Evolutionary conservation across 2,888 invertebrate genomes (phyloP).

Genomic region (Theodoxus fluviatilis): DNA sequence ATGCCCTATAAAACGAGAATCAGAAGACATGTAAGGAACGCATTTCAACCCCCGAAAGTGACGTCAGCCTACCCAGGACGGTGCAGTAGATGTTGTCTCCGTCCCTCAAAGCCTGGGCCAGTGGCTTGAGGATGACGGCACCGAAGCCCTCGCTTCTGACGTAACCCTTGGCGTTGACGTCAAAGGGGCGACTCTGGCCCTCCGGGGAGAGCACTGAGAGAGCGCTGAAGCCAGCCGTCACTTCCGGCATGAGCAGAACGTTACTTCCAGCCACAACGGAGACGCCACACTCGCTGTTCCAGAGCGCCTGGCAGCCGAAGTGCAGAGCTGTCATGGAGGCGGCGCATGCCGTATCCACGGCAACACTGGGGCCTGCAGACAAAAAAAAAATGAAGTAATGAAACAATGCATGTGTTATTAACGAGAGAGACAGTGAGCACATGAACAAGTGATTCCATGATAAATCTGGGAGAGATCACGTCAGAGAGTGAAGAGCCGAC

Average conservation of each 20-base stretch:
- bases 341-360: slow-evolving; percentile 60
- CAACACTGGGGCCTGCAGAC: slow-evolving; percentile 53
- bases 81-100: slow-evolving; percentile 41
- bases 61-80: too few species aligned
- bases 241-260: slow-evolving; percentile 49
- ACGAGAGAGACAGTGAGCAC: too few species aligned
- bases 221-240: slow-evolving; percentile 47
- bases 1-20: too few species aligned
- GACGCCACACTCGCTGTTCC: slow-evolving; percentile 31
- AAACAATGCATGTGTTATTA: too few species aligned
- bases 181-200: slow-evolving; percentile 60
- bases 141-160: slow-evolving; percentile 62
- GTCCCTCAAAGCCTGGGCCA: slow-evolving; percentile 36
- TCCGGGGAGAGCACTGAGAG: slow-evolving; percentile 54
- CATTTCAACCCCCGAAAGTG: too few species aligned
- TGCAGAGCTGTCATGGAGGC: slow-evolving; percentile 39
- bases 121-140: slow-evolving; percentile 53
- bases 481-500: too few species aligned
- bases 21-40: too few species aligned
- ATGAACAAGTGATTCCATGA: too few species aligned
- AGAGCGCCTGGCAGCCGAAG: slow-evolving; percentile 30
- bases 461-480: too few species aligned
- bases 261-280: slow-evolving; percentile 57
- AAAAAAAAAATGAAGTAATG: too few species aligned
- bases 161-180: slow-evolving; percentile 60